phyloP scores from a whole-genome alignment of 2,113 vertebrate genomes.

The Centropristis striata region DNA sequence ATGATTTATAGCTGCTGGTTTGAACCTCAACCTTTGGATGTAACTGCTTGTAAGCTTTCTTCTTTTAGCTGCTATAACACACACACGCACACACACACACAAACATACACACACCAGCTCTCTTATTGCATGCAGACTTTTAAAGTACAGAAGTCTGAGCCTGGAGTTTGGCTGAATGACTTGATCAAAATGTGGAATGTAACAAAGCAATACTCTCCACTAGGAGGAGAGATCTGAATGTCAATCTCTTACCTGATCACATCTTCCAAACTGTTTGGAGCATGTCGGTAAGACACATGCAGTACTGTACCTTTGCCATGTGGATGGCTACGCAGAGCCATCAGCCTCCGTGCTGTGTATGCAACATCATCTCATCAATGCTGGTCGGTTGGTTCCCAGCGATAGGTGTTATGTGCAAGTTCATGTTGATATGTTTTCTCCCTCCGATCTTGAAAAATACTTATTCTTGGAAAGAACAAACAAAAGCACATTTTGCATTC shows the following conservation, averaged over 20 bases:
- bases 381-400: slow-evolving; percentile 43
- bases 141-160: slow-evolving; percentile 62
- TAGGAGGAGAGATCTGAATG: slow-evolving; percentile 56
- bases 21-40: slow-evolving; percentile 72
- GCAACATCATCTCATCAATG: slow-evolving; percentile 46
- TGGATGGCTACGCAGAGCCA: slow-evolving; percentile 61
- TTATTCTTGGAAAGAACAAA: slow-evolving; percentile 37
- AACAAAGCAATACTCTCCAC: slow-evolving; percentile 70
- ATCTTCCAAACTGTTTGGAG: slow-evolving; percentile 59
- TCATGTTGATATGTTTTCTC: slow-evolving; percentile 40
- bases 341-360: slow-evolving; percentile 67
- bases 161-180: slow-evolving; percentile 66
- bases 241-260: slow-evolving; percentile 42
- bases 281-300: slow-evolving; percentile 59
- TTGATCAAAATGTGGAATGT: slow-evolving; percentile 77
- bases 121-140: slow-evolving; percentile 77
- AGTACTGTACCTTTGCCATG: slow-evolving; percentile 67
- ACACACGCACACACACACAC: slow-evolving; percentile 48
- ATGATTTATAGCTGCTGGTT: slow-evolving; percentile 65
- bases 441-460: slow-evolving; percentile 40
- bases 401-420: slow-evolving; percentile 45
- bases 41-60: slow-evolving; percentile 71
- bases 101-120: slow-evolving; percentile 62
- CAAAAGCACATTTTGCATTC: slow-evolving; percentile 72
- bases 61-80: slow-evolving; percentile 69